Base-by-base conservation (phyloP, 1,140 invertebrate species). In the Parapsyche elsis region DNA sequence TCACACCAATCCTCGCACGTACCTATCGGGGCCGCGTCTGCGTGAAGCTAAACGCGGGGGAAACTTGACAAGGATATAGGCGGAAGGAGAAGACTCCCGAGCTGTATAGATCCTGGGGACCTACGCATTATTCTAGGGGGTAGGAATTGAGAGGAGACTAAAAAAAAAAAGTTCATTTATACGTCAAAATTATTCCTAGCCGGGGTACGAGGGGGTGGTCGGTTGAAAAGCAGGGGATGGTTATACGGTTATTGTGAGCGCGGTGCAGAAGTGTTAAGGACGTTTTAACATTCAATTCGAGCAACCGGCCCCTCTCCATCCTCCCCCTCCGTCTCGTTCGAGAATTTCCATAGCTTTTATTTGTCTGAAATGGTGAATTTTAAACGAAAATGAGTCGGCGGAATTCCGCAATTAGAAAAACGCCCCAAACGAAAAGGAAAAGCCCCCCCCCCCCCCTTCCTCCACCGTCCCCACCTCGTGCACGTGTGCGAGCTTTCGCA, bases 331-430 rank as follows among this genome's bases (percentile, higher is more conserved):
- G 44, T 49, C 14, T 5, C 24, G 24, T 21, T 46, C n/a, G 23
- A 46, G 75, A 77, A 77, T 64, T 77, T 77, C 57, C 75, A 77
- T 77, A 26, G 49, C 75, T 57, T 77, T 77, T 77, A 77, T 77
- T 77, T 77, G 75, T 77, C 38, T 64, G 45, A 77, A 77, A 77
- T 59, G 75, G 53, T 77, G 75, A 77, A 77, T 77, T 24, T 77
- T 64, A 64, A 77, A 30, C 57, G 75, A 67, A 77, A 77, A 77
- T 77, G 75, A 77, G 53, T 77, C 57, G 75, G 59, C 57, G 57
- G 49, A 77, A 77, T 77, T 77, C 75, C 75, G 75, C 75, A 77
- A 77, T 77, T 77, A 77, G 75, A 64, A 64, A 77, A 75, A 75
- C 73, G 71, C 16, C n/a, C 30, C 19, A n/a, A 26, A n/a, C 44